These are phyloP conservation scores for Hetaerina titia DNA, from an alignment of 2,888 invertebrate species.

Conservation along the genomic window DNA sequence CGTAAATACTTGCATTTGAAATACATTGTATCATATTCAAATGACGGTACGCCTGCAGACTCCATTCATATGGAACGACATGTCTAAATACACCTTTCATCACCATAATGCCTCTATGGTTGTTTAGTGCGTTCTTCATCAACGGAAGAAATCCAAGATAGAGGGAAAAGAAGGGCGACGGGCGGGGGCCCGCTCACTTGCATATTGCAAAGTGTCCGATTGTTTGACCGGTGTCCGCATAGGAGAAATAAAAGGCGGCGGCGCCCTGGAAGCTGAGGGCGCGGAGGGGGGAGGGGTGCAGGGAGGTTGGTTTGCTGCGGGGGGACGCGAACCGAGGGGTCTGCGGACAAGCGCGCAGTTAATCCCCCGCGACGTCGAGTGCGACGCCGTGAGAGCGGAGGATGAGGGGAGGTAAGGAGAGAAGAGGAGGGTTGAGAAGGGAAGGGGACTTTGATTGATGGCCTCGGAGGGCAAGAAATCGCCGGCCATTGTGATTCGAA, in stretches of 20 bases:
- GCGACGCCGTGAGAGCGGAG: conserved; percentile 37
- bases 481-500: conserved; percentile 62
- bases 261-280: background rate
- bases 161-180: too few relatives aligned
- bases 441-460: conserved; percentile 60
- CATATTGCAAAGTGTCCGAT: background rate
- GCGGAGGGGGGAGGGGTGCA: too few relatives aligned
- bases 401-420: conserved; percentile 66
- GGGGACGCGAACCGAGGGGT: background rate
- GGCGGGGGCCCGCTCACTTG: background rate
- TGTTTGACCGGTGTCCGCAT: background rate
- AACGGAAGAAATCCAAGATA: too few relatives aligned
- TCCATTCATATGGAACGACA: too few relatives aligned
- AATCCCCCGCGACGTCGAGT: conserved; percentile 24
- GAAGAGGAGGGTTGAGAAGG: background rate
- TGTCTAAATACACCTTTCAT: too few relatives aligned
- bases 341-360: background rate
- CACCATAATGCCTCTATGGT: too few relatives aligned
- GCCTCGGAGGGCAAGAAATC: conserved; percentile 52
- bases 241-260: background rate
- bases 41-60: too few relatives aligned
- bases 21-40: too few relatives aligned
- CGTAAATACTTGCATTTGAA: too few relatives aligned
- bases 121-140: too few relatives aligned
- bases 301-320: background rate